These are phyloP conservation scores for Falco biarmicus DNA, from an alignment of 2,797 vertebrate species.

Conservation along the genomic window DNA sequence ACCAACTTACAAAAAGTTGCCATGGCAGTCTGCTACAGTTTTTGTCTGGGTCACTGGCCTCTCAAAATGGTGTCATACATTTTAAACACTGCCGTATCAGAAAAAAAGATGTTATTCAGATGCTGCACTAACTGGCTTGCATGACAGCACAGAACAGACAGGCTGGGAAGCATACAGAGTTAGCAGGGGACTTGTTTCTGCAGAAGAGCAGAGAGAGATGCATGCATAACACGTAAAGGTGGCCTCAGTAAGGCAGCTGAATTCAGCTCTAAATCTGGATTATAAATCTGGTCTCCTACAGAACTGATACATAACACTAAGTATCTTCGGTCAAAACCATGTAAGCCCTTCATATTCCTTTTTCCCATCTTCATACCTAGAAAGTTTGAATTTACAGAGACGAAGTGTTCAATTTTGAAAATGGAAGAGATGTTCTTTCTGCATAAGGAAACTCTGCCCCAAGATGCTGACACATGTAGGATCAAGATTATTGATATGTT, in stretches of 20 bases:
- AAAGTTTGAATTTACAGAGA: not conserved
- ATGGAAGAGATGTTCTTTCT: not conserved
- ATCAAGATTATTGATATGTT: not conserved
- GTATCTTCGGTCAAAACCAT: not conserved
- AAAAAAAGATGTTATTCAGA: not conserved
- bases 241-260: not conserved
- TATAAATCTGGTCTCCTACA: not conserved
- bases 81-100: not conserved
- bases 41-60: not conserved
- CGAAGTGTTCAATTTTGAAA: not conserved
- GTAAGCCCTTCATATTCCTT: not conserved
- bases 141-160: not conserved
- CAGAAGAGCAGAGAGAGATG: not conserved
- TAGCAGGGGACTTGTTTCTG: not conserved
- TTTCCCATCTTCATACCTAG: not conserved
- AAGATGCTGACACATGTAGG: not conserved
- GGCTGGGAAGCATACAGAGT: not conserved
- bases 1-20: not conserved
- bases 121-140: not conserved
- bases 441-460: not conserved
- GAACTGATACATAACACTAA: not conserved
- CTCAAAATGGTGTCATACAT: not conserved
- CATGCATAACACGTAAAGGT: not conserved
- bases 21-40: not conserved
- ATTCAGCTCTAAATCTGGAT: not conserved